phyloP scores from a whole-genome alignment of 2,888 invertebrate genomes.

The Ormyrus rosae region DNA sequence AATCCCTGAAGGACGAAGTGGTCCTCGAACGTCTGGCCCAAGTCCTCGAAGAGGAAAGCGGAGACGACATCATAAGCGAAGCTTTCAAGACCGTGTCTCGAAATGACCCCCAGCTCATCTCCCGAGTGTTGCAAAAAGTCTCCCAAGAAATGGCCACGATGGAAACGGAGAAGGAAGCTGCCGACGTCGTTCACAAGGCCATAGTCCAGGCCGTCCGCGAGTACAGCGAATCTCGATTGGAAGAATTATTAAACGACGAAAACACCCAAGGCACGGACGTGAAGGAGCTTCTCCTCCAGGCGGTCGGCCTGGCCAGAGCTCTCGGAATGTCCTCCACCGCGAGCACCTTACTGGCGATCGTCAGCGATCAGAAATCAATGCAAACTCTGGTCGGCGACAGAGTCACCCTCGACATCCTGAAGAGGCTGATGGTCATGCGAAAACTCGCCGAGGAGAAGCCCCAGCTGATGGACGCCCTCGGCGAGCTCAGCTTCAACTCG shows the following conservation, averaged over 20 bases:
- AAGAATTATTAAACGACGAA: slow-evolving; percentile 78
- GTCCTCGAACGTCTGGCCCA: slow-evolving; percentile 81
- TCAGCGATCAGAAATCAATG: slow-evolving; percentile 79
- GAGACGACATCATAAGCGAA: slow-evolving; percentile 79
- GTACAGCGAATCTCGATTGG: slow-evolving; percentile 79
- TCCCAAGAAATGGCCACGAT: slow-evolving; percentile 80
- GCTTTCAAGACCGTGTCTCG: slow-evolving; percentile 83
- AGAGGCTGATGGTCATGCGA: slow-evolving; percentile 83
- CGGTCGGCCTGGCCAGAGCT: slow-evolving; percentile 83
- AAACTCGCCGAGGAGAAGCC: slow-evolving; percentile 84
- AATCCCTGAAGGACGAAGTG: slow-evolving; percentile 78
- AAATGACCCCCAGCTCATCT: slow-evolving; percentile 80
- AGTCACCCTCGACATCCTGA: slow-evolving; percentile 82
- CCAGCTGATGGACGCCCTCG: slow-evolving; percentile 80
- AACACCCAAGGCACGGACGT: slow-evolving; percentile 76
- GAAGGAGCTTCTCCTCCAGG: slow-evolving; percentile 79
- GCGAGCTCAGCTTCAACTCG: slow-evolving; percentile 81
- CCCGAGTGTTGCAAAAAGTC: slow-evolving; percentile 80
- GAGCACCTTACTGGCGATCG: slow-evolving; percentile 77
- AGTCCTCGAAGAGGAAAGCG: slow-evolving; percentile 79
- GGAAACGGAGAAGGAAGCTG: slow-evolving; percentile 81
- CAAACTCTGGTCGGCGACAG: slow-evolving; percentile 79
- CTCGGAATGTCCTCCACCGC: slow-evolving; percentile 82
- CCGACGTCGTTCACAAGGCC: slow-evolving; percentile 82
- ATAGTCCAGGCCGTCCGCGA: slow-evolving; percentile 82